Evolutionary conservation across 2,797 vertebrate species (phyloP), one percentile per base, ranked within the genome.

Genomic region (Holocentrus rufus): DNA sequence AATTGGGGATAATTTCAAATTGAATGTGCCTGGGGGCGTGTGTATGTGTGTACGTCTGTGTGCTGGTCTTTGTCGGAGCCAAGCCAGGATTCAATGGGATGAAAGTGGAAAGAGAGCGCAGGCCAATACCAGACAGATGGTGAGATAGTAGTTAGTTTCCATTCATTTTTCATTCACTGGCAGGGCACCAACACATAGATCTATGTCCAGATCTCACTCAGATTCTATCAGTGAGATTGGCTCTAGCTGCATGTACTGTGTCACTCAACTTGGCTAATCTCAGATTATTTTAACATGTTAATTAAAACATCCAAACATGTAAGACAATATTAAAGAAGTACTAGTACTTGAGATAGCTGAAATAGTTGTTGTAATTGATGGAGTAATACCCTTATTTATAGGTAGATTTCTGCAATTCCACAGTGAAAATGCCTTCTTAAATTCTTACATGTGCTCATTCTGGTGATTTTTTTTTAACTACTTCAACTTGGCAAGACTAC

Each of bases 131-230:
- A 18, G 25, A 57, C 27, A 31, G 55, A 57, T 57, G 55, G 30
- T 31, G 17, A 34, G 55, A 27, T 8, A 7, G 30, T 55, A 14
- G 53, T 31, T 18, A n/a, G 17, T 34, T 57, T 57, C 47, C 47
- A 22, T 20, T 50, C 9, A 50, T 11, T 22, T 8, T 50, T n/a
- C 18, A 31, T 31, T 57, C 55, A 31, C 15, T 30, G 55, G 27
- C 55, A 30, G 55, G 55, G 18, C 30, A 57, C 30, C 55, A 57
- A 57, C 55, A 34, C 17, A 34, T 27, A 15, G 55, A 57, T 50
- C 47, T 22, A 20, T 20, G 18, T 8, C 47, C 47, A 20, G 6
- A 50, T 22, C 47, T 20, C 47, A 9, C n/a, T 50, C 18, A 22
- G 8, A 50, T 50, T 50, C 47, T 50, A 5, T 50, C 39, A 42